Conservation (phyloP, 2,113 vertebrate genomes). For the Falcunculus frontatus region DNA sequence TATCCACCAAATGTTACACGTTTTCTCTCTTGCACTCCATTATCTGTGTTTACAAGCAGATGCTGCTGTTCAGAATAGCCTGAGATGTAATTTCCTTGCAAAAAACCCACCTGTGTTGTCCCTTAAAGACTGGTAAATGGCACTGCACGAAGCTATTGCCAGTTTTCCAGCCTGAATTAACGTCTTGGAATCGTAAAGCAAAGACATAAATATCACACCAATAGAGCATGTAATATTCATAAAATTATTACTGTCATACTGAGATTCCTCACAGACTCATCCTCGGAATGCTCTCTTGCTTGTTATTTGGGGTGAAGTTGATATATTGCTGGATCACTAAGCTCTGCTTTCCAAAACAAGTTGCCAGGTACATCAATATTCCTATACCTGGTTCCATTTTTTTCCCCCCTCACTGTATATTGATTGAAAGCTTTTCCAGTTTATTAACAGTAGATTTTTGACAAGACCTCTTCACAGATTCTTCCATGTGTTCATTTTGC, state of each 20-base stretch:
- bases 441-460: not conserved
- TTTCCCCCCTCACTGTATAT: not conserved
- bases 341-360: not conserved
- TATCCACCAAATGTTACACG: not conserved
- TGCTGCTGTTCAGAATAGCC: not conserved
- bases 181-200: not conserved
- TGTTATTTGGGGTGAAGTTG: not conserved
- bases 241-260: not conserved
- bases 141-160: not conserved
- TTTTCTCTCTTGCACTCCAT: not conserved
- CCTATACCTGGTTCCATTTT: not conserved
- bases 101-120: not conserved
- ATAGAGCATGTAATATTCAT: not conserved
- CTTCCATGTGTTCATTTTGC: not conserved
- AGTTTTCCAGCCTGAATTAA: not conserved
- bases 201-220: not conserved
- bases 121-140: not conserved
- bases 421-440: not conserved
- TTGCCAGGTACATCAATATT: not conserved
- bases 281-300: not conserved
- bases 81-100: not conserved
- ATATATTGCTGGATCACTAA: not conserved
- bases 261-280: not conserved
- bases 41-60: slow-evolving; percentile 11
- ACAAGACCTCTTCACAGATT: not conserved